Evolutionary conservation across 2,797 vertebrate species (phyloP).

Genomic region (Sarcophilus harrisii): DNA sequence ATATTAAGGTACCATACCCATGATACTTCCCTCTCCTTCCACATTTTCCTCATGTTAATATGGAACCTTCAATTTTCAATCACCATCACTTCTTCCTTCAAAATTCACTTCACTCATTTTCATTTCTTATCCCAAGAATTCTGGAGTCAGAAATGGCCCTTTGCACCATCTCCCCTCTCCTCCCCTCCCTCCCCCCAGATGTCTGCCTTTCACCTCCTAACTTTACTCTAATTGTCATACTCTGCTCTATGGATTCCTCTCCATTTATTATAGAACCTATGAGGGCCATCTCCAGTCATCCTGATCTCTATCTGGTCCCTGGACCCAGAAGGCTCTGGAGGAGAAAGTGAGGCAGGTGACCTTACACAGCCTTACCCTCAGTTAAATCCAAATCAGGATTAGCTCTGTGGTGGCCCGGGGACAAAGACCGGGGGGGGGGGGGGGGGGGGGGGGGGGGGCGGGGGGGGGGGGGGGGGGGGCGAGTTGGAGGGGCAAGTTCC

Average conservation of each 20-base stretch:
- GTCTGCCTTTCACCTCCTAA: background rate
- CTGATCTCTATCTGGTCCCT: too few relatives aligned
- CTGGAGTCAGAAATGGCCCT: background rate
- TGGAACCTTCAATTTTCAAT: background rate
- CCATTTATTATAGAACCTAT: background rate
- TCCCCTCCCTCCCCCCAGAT: background rate
- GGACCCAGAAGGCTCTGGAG: too few relatives aligned
- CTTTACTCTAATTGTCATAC: background rate
- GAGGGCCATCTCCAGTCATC: too few relatives aligned
- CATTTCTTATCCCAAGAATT: background rate
- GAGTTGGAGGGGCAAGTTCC: too few relatives aligned
- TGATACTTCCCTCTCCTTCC: background rate
- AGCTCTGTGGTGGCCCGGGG: background rate
- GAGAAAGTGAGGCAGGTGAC: too few relatives aligned
- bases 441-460: too few relatives aligned
- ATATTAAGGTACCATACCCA: background rate
- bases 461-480: rapidly evolving
- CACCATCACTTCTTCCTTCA: background rate
- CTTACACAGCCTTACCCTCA: too few relatives aligned
- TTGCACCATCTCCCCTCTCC: too few relatives aligned
- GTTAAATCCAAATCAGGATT: background rate
- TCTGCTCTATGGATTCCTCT: background rate
- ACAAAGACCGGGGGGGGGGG: background rate
- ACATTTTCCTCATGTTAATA: background rate
- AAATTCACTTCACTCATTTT: background rate